A percentile compares a stretch with the other conserved stretches of the same genome.
phyloP scores from a whole-genome alignment of 2,888 invertebrate genomes.

The Zootermopsis nevadensis region DNA sequence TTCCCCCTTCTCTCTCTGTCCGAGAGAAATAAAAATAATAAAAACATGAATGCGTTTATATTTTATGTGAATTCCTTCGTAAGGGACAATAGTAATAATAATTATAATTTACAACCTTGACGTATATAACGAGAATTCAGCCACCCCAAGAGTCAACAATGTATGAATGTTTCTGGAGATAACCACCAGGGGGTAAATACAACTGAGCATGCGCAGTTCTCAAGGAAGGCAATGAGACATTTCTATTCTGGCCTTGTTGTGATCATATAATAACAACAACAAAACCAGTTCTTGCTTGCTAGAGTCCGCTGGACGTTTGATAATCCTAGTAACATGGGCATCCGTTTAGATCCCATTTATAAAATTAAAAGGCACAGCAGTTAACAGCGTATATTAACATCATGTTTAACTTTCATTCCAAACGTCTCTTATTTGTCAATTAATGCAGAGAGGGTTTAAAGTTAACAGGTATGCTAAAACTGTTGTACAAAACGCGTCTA shows the following conservation, averaged over 20 bases:
- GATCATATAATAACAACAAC: conserved; percentile 13
- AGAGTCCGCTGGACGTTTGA: background rate
- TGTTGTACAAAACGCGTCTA: background rate
- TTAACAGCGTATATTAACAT: background rate
- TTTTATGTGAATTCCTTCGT: conserved; percentile 13
- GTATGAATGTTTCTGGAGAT: conserved; percentile 13
- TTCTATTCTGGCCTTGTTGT: conserved; percentile 13
- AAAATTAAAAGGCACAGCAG: background rate
- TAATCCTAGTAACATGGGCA: background rate
- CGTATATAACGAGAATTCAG: conserved; percentile 10
- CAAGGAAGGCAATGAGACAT: conserved; percentile 11
- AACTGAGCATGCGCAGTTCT: background rate
- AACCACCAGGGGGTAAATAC: conserved; percentile 4
- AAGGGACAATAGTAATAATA: conserved; percentile 4
- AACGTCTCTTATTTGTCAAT: background rate
- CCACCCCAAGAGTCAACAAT: conserved; percentile 13
- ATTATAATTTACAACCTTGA: conserved; percentile 6
- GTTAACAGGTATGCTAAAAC: background rate
- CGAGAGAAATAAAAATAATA: background rate
- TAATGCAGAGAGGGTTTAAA: background rate
- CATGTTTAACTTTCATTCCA: background rate
- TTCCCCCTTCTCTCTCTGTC: background rate
- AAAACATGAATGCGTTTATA: background rate
- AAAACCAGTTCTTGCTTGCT: background rate
- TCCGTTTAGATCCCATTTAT: background rate